Evolutionary conservation across 2,113 vertebrate genomes (phyloP), one percentile per base, ranked within the genome.

Genomic region (Mugil cephalus): DNA sequence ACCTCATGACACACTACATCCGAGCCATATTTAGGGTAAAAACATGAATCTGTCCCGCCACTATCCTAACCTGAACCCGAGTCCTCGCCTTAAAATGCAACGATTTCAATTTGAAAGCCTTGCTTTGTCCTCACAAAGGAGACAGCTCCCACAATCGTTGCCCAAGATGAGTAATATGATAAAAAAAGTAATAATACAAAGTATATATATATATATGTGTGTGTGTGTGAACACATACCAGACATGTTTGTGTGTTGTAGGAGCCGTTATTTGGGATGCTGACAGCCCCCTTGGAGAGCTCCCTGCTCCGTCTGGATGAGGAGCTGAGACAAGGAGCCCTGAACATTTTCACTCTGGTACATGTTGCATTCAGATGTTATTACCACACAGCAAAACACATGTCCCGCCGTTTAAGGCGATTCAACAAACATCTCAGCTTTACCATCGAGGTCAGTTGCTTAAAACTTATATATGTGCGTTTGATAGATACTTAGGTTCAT

Each of bases 1-100:
- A 96, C 90, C 92, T 96, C 84, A 97, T 99, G 95, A 95, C 95
- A 84, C 98, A 96, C 92, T 99, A 95, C 67, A 92, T 97, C 74
- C 92, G 92, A 69, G 93, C 94, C 77, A 95, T 97, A 80, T 97
- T 98, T 90, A 95, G 96, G 95, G 98, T 97, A 87, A 91, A 75
- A 30, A 56, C 58, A 54, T n/a, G n/a, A n/a, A n/a, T n/a, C n/a
- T n/a, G n/a, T n/a, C n/a, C n/a, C n/a, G n/a, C 14, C 3, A 12
- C 18, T 30, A 18, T 35, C 11, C 17, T 18, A 54, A 63, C 40
- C 40, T 8, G 15, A 12, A 36, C 30, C 1, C 8, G 14, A 40
- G 35, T 51, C 9, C 10, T 35, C 39, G 21, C 17, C 19, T 35
- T 50, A 52, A 34, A 30, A 24, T 42, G 9, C 34, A 12, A 19